phyloP scores from a whole-genome alignment of 64 coral and sea anemone species.

The Orbicella faveolata region DNA sequence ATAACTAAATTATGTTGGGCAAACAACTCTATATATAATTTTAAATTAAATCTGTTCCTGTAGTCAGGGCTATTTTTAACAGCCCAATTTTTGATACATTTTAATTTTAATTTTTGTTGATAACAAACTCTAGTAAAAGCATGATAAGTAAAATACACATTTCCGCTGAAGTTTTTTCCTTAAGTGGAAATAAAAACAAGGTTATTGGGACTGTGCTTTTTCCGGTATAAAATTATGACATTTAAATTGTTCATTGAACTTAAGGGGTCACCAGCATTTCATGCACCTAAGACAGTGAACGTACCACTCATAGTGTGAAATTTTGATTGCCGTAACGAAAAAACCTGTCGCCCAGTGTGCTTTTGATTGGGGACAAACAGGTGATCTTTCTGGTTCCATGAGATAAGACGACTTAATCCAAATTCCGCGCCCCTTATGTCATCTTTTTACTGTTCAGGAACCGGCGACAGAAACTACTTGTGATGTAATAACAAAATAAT shows the following conservation, averaged over 20 bases:
- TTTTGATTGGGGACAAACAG: slow-evolving; percentile 70
- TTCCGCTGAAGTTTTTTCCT: background rate
- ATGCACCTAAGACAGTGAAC: background rate
- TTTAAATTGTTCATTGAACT: slow-evolving; percentile 32
- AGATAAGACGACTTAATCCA: slow-evolving; percentile 76
- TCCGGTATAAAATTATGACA: background rate
- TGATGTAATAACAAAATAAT: slow-evolving; percentile 96
- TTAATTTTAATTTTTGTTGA: too few relatives aligned
- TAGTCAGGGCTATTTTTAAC: too few relatives aligned
- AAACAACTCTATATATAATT: background rate
- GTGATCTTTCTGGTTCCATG: slow-evolving; percentile 57
- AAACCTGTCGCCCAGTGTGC: slow-evolving; percentile 54
- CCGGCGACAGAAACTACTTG: slow-evolving; percentile 50
- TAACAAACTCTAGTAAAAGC: too few relatives aligned
- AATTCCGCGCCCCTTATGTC: slow-evolving; percentile 85
- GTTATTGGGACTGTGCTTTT: background rate
- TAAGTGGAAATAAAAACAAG: slow-evolving; percentile 10
- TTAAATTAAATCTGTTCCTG: background rate
- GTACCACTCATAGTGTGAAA: slow-evolving; percentile 7
- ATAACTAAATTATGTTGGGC: background rate
- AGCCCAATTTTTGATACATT: too few relatives aligned
- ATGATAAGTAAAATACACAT: background rate
- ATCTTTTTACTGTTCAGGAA: slow-evolving; percentile 50
- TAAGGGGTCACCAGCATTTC: slow-evolving; percentile 16
- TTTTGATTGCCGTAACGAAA: slow-evolving; percentile 24